phyloP scores from a whole-genome alignment of 2,888 invertebrate species.

The Drosophila austrosaltans region DNA sequence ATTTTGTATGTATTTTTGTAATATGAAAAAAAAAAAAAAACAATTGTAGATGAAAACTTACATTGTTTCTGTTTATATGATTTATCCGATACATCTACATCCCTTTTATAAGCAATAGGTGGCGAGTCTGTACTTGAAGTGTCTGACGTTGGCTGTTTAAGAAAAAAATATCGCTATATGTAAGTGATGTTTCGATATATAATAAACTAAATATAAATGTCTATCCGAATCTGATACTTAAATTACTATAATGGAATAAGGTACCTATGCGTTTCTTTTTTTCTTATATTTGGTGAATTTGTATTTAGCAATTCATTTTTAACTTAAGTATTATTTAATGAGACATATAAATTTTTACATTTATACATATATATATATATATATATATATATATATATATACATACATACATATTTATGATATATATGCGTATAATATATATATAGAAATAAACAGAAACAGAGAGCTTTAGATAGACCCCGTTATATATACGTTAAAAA shows the following conservation, averaged over 20 bases:
- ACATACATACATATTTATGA: no score
- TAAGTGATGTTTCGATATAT: constrained; percentile 20
- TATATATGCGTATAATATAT: no score
- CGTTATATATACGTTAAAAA: not conserved
- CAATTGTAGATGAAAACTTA: constrained; percentile 63
- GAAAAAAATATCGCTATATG: not conserved
- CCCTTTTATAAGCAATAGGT: constrained; percentile 83
- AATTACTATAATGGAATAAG: not conserved
- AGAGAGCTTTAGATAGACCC: no score
- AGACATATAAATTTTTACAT: no score
- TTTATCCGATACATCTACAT: constrained; percentile 82
- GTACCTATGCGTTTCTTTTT: no score
- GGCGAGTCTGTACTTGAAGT: constrained; percentile 90
- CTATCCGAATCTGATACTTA: not conserved
- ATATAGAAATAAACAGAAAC: no score
- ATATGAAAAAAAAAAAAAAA: not conserved
- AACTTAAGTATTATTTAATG: no score
- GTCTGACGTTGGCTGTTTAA: constrained; percentile 87
- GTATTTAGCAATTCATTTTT: not conserved
- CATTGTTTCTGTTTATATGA: constrained; percentile 82
- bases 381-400: no score
- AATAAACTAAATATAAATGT: not conserved
- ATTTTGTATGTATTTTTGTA: not conserved
- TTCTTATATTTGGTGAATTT: not conserved
- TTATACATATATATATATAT: no score